These are phyloP conservation scores for Drosophila miranda DNA, from an alignment of 1,140 invertebrate species.

Conservation along the genomic window DNA sequence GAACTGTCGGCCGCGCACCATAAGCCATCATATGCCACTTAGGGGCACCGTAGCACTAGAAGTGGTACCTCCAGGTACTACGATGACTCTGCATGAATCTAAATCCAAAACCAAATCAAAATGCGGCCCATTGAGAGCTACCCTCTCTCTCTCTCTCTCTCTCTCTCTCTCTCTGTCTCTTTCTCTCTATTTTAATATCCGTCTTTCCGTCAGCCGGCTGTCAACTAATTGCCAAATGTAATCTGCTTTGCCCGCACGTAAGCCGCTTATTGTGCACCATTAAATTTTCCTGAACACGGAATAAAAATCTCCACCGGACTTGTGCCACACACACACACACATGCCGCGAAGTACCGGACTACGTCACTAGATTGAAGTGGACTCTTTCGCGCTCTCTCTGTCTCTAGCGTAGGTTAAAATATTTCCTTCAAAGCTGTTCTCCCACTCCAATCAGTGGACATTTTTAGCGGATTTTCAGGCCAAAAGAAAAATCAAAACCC, in stretches of 20 bases:
- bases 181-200: background rate
- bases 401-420: too few species aligned
- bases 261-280: constrained; percentile 75
- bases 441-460: constrained; percentile 18
- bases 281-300: constrained; percentile 56
- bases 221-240: constrained; percentile 77
- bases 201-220: constrained; percentile 30
- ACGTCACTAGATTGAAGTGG: too few species aligned
- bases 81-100: background rate
- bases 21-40: background rate
- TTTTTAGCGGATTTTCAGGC: constrained; percentile 25
- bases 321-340: constrained; percentile 32
- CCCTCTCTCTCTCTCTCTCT: background rate
- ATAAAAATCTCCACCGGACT: constrained; percentile 51
- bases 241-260: constrained; percentile 70
- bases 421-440: too few species aligned
- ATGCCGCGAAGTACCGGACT: background rate
- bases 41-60: too few species aligned
- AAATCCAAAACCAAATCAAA: background rate
- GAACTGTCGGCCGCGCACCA: too few species aligned
- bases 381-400: too few species aligned
- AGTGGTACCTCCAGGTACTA: background rate
- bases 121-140: background rate
- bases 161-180: background rate
- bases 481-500: constrained; percentile 1